Conservation (phyloP, 1,140 invertebrate species). For the Lepidurus couesii region DNA sequence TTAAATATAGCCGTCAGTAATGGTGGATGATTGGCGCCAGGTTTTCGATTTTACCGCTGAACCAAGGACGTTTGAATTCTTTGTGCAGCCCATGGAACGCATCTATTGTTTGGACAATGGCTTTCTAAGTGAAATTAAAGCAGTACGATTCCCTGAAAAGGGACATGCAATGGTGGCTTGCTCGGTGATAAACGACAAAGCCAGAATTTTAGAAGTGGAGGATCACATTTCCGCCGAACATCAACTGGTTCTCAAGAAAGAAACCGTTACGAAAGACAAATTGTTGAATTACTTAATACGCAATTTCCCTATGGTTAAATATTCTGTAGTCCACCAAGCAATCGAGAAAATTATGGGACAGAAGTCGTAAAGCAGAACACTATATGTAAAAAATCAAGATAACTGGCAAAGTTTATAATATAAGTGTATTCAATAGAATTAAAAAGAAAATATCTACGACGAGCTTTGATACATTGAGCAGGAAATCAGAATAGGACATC, state of each 20-base stretch:
- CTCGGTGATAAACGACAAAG: not conserved
- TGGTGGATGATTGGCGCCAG: not conserved
- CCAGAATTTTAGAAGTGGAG: not conserved
- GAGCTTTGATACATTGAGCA: too few species aligned
- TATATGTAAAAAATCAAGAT: not conserved
- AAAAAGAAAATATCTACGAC: not conserved
- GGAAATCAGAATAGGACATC: too few species aligned
- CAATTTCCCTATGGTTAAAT: not conserved
- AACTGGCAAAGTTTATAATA: slow-evolving; percentile 4
- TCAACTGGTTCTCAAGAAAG: slow-evolving; percentile 1
- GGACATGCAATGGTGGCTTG: not conserved
- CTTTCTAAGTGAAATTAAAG: not conserved
- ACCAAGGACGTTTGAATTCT: not conserved
- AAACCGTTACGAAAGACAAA: not conserved
- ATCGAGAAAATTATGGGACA: not conserved
- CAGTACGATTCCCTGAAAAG: not conserved
- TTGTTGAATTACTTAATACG: not conserved
- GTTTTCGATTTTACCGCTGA: slow-evolving; percentile 4
- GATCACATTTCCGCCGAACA: not conserved
- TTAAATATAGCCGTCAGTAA: not conserved
- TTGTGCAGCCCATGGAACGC: not conserved
- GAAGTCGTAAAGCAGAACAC: not conserved
- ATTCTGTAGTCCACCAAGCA: not conserved
- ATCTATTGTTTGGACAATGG: not conserved
- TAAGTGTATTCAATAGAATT: slow-evolving; percentile 16